These are phyloP conservation scores for Drosophila subsilvestris DNA, from an alignment of 2,888 invertebrate genomes.

Conservation along the genomic window DNA sequence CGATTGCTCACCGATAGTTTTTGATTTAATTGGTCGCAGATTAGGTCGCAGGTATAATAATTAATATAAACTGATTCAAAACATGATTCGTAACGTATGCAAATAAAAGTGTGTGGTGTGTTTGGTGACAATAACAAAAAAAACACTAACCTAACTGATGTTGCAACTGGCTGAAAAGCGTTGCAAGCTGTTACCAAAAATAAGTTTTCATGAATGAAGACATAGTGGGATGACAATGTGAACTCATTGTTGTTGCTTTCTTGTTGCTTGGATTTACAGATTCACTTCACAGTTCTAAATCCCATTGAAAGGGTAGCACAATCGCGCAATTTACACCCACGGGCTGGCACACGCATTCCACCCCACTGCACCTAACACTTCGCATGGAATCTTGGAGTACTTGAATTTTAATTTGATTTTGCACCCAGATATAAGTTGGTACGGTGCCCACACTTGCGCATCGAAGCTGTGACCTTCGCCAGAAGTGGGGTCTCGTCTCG, in stretches of 20 bases:
- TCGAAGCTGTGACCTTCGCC: slow-evolving; percentile 64
- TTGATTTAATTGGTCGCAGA: background rate
- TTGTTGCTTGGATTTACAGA: slow-evolving; percentile 20
- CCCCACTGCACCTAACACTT: background rate
- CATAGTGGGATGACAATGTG: slow-evolving; percentile 16
- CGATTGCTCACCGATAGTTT: no score
- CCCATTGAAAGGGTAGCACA: background rate
- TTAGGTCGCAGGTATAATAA: slow-evolving; percentile 17
- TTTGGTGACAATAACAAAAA: background rate
- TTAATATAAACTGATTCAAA: slow-evolving; percentile 14
- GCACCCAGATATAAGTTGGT: slow-evolving; percentile 16
- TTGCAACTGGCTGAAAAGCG: background rate
- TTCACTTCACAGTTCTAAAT: slow-evolving; percentile 4
- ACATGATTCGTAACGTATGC: slow-evolving; percentile 23
- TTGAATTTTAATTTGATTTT: slow-evolving; percentile 17
- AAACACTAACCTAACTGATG: background rate
- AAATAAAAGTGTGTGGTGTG: background rate
- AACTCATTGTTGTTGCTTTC: slow-evolving; percentile 38
- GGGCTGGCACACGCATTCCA: slow-evolving; percentile 22
- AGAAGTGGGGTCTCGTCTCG: slow-evolving; percentile 19
- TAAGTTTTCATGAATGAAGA: slow-evolving; percentile 7
- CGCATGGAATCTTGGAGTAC: slow-evolving; percentile 10
- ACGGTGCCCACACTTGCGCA: slow-evolving; percentile 13
- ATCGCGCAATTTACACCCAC: background rate
- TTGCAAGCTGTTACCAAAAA: slow-evolving; percentile 19